Evolutionary conservation across 2,797 vertebrate genomes (phyloP).

Genomic region (Chrysocyon brachyurus): DNA sequence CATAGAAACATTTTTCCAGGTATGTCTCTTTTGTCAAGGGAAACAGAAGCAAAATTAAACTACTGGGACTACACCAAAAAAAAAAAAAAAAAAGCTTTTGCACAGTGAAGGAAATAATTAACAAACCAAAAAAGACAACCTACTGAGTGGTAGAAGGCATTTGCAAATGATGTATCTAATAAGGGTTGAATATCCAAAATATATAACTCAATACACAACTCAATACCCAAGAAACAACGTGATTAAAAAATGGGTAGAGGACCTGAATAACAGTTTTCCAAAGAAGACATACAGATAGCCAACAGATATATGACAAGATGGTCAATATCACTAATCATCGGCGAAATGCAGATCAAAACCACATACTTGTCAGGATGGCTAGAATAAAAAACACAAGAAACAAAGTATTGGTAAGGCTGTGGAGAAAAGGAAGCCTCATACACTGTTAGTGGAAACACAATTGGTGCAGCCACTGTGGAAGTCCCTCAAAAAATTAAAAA

Average conservation of each 20-base stretch:
- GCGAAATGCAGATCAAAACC: not conserved
- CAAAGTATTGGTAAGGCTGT: not conserved
- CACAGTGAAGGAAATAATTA: not conserved
- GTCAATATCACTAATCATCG: not conserved
- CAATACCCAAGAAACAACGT: not conserved
- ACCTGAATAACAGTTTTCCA: not conserved
- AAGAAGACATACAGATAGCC: not conserved
- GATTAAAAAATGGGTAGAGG: not conserved
- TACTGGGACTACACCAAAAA: not conserved
- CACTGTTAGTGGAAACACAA: not conserved
- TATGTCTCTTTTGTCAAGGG: not conserved
- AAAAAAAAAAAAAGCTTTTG: not conserved
- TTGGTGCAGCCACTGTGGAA: not conserved
- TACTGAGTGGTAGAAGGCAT: not conserved
- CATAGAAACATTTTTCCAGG: not conserved
- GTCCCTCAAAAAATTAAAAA: not conserved
- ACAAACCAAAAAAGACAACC: not conserved
- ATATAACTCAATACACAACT: not conserved
- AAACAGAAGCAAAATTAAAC: not conserved
- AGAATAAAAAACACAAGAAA: not conserved
- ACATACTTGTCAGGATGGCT: not conserved
- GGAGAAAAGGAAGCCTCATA: not conserved
- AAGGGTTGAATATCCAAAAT: not conserved
- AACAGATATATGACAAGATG: not conserved
- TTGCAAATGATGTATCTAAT: not conserved